Evolutionary conservation across 2,113 vertebrate genomes (phyloP).

Genomic region (Charadrius vociferus): DNA sequence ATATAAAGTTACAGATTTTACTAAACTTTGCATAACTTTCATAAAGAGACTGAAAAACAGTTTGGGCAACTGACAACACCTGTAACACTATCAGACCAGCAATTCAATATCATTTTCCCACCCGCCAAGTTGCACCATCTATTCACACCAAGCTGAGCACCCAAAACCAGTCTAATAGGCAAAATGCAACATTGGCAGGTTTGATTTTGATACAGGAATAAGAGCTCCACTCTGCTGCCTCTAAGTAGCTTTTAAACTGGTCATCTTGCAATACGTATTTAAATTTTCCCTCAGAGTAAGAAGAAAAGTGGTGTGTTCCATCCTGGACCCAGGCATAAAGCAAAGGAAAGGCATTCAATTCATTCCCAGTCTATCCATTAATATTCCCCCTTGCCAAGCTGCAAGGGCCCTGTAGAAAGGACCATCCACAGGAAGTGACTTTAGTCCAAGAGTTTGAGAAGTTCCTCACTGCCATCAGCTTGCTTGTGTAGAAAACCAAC

Average conservation of each 20-base stretch:
- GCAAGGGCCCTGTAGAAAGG: not conserved
- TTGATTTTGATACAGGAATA: not conserved
- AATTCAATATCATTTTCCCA: not conserved
- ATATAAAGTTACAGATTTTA: not conserved
- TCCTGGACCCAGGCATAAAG: fast-evolving
- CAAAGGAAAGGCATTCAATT: not conserved
- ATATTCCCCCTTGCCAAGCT: not conserved
- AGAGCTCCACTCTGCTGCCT: not conserved
- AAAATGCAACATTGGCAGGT: not conserved
- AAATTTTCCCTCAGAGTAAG: not conserved
- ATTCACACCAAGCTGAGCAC: not conserved
- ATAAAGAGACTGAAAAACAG: not conserved
- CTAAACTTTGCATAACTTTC: not conserved
- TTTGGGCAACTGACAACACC: not conserved
- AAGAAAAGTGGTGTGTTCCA: not conserved
- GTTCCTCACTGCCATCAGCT: not conserved
- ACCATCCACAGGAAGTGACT: fast-evolving
- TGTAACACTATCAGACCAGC: not conserved
- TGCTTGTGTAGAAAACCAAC: not conserved
- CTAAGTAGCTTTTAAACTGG: not conserved
- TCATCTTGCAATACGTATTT: fast-evolving
- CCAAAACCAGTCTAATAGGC: not conserved
- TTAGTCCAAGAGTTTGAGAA: too few species aligned
- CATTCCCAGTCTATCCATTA: not conserved
- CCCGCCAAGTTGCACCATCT: not conserved